Base-by-base conservation (phyloP, 1,140 invertebrate genomes). In the Drosophila orena region DNA sequence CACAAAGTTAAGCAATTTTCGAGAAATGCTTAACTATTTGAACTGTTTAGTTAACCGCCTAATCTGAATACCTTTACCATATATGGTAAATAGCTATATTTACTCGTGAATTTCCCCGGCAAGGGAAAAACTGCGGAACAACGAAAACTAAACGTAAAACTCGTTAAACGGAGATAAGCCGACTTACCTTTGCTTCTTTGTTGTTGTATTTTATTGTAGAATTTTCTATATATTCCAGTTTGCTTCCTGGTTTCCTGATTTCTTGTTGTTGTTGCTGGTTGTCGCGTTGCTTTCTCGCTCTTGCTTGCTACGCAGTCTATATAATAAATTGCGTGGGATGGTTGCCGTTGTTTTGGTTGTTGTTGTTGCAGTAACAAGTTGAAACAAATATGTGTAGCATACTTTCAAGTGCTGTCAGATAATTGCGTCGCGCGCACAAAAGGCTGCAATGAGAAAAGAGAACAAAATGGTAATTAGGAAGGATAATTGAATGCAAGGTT, bases 371-470 rank as follows among this genome's bases (percentile, higher is more conserved):
- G 77, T 81, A 81, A 74, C 68, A 77, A 73, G 68, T 77, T 86
- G 49, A 71, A 75, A 58, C 72, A 66, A 72, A 65, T 77, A 84
- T 79, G 62, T 89, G 79, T 84, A 73, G 77, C 85, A 88, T 88
- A 84, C 79, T 90, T 88, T 89, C 71, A 44, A 70, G 56, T 73
- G 77, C 77, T 90, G 71, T 55, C 46, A 83, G 74, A 60, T 77
- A 69, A 73, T 80, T 69, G 68, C 59, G 76, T 79, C 38, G 64
- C 69, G 70, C 83, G 64, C 83, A 84, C 66, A 89, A 88, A 83
- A 83, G 49, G 70, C 83, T 88, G 79, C 83, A 89, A 88, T 65
- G 44, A 22, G 61, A 75, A 65, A 20, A 54, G 47, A 64, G 37
- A 3, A 49, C n/a, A 54, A 22, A 17, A 40, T 55, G 38, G 17